Conservation (phyloP, 2,113 vertebrate genomes). For the Actenoides hombroni region DNA sequence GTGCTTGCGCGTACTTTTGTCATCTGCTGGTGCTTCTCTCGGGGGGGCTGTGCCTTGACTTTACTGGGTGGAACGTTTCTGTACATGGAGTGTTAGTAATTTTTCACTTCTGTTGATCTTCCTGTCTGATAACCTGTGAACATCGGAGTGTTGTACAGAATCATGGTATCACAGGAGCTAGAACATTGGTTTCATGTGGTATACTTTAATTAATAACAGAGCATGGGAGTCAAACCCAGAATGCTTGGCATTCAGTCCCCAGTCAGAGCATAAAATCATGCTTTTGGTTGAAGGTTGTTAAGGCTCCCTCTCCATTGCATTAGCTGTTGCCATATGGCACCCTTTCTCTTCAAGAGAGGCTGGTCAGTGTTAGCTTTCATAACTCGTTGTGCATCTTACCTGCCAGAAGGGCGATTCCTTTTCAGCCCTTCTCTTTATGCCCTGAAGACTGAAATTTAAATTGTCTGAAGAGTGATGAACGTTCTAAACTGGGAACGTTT, state of each 20-base stretch:
- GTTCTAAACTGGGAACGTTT: constrained; percentile 10
- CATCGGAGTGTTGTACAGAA: not conserved
- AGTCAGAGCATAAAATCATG: constrained; percentile 43
- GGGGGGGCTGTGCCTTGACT: constrained; percentile 1
- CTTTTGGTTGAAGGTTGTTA: constrained; percentile 13
- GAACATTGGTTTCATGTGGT: not conserved
- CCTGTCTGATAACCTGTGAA: constrained; percentile 17
- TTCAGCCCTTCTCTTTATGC: not conserved
- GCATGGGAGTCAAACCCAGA: constrained; percentile 17
- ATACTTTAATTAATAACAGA: constrained; percentile 44
- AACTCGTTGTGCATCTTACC: constrained; percentile 45
- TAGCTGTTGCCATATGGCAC: constrained; percentile 55
- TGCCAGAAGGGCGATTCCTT: constrained; percentile 32
- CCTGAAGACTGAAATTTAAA: not conserved
- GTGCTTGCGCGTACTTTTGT: not conserved
- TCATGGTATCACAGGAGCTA: not conserved
- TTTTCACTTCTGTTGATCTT: not conserved
- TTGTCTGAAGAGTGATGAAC: not conserved
- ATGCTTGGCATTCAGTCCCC: constrained; percentile 37
- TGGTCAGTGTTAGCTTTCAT: constrained; percentile 46
- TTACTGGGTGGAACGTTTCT: not conserved
- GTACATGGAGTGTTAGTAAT: not conserved
- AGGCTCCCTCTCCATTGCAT: constrained; percentile 34
- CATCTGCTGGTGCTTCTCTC: not conserved
- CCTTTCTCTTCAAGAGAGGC: constrained; percentile 33